Conservation (phyloP, 1,140 invertebrate genomes). For the Charaxes varanes region DNA sequence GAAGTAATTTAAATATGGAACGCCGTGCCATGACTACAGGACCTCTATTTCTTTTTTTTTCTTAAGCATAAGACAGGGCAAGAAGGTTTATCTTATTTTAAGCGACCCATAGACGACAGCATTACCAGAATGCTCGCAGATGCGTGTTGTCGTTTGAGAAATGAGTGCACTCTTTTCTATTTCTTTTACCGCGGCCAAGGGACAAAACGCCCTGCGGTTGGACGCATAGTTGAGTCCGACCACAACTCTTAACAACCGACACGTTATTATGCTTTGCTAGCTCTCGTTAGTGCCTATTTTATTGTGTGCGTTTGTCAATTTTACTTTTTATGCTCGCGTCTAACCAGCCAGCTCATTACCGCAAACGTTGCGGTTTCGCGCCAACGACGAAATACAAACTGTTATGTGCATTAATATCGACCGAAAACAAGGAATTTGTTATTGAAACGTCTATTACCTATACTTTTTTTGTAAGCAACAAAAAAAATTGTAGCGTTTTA, state of each 20-base stretch:
- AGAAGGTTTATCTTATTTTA: too few relatives aligned
- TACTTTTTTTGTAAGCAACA: too few relatives aligned
- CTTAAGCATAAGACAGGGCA: too few relatives aligned
- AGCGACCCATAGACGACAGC: too few relatives aligned
- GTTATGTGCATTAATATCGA: too few relatives aligned
- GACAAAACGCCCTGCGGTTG: conserved; percentile 30
- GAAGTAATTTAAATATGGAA: conserved; percentile 32
- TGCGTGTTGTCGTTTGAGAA: too few relatives aligned
- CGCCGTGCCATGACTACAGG: conserved; percentile 21
- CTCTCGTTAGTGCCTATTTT: conserved; percentile 47
- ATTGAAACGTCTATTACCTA: too few relatives aligned
- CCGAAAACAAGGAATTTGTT: too few relatives aligned
- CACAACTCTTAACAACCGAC: conserved; percentile 26
- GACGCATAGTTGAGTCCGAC: conserved; percentile 21
- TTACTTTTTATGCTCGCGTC: conserved; percentile 29
- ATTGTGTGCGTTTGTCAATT: conserved; percentile 41
- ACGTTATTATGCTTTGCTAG: conserved; percentile 29
- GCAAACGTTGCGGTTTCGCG: conserved; percentile 21
- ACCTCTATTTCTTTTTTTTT: background rate
- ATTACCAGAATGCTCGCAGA: too few relatives aligned
- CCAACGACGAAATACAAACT: conserved; percentile 16
- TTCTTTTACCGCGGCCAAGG: conserved; percentile 22
- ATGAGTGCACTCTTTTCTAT: conserved; percentile 19
- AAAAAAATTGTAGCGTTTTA: too few relatives aligned
- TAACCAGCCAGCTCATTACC: conserved; percentile 31